Evolutionary conservation across 2,113 vertebrate genomes (phyloP).

Genomic region (Mohoua ochrocephala): DNA sequence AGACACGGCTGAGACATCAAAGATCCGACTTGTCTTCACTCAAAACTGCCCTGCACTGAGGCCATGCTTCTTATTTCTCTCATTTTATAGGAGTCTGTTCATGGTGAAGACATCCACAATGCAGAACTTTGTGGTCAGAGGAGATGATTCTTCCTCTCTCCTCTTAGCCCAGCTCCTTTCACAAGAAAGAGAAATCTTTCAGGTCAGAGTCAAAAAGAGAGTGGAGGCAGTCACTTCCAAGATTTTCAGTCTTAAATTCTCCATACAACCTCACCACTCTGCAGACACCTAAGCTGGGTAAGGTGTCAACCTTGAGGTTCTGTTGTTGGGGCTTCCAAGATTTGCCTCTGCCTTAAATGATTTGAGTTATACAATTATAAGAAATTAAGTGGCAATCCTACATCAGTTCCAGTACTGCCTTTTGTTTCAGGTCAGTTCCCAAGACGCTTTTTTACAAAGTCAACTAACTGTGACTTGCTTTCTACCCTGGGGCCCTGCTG

Average conservation of each 20-base stretch:
- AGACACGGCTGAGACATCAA: neutral
- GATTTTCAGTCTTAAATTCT: neutral
- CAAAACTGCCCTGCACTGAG: neutral
- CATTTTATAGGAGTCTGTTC: neutral
- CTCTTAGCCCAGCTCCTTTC: neutral
- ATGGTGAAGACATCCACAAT: neutral
- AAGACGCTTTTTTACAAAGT: neutral
- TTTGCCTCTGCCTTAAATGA: neutral
- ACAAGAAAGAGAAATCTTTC: neutral
- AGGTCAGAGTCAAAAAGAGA: neutral
- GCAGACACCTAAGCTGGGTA: neutral
- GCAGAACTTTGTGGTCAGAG: neutral
- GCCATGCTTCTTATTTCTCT: neutral
- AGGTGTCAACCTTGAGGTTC: neutral
- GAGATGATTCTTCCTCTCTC: neutral
- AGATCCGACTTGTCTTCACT: neutral
- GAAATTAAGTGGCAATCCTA: neutral
- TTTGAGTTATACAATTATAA: neutral
- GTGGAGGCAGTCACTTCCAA: neutral
- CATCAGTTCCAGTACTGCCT: neutral
- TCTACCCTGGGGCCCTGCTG: neutral
- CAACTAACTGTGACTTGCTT: neutral
- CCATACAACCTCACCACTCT: neutral
- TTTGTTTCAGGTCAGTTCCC: neutral
- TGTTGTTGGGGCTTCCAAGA: neutral